Conservation (phyloP, 2,797 vertebrate genomes). For the Acanthurus lineatus region DNA sequence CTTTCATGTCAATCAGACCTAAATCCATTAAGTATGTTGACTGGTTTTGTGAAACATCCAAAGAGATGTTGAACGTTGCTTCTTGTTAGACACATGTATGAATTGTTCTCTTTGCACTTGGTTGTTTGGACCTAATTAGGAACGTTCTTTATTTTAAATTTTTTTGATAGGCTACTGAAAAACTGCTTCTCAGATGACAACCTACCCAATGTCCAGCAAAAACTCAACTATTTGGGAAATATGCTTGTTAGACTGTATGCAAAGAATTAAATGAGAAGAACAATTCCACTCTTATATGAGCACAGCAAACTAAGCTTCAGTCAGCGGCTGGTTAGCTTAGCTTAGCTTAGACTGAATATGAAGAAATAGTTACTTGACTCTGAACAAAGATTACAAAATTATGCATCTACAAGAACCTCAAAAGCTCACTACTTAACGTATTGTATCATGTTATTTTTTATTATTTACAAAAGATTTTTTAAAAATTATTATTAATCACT, state of each 20-base stretch:
- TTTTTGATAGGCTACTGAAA: neutral
- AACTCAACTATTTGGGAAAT: constrained; percentile 1
- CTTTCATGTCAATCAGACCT: constrained; percentile 4
- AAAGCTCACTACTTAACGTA: no score
- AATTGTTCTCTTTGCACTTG: neutral
- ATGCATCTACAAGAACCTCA: no score
- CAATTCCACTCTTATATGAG: neutral
- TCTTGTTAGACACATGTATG: neutral
- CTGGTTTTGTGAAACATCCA: neutral
- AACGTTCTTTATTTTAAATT: neutral
- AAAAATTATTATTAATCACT: no score
- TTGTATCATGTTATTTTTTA: no score
- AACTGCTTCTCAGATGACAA: neutral
- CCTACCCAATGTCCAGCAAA: neutral
- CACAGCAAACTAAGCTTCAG: neutral
- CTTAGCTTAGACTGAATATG: neutral
- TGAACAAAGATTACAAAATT: no score
- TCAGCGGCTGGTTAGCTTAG: neutral
- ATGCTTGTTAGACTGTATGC: neutral
- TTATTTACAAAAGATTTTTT: no score
- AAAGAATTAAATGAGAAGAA: neutral
- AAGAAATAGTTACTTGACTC: neutral
- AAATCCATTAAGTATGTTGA: neutral
- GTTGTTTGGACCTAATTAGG: neutral
- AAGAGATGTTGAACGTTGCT: neutral